A percentile compares a stretch with the other conserved stretches of the same genome.
Evolutionary conservation across 2,888 invertebrate genomes (phyloP).

Genomic region (Megastigmus dorsalis): DNA sequence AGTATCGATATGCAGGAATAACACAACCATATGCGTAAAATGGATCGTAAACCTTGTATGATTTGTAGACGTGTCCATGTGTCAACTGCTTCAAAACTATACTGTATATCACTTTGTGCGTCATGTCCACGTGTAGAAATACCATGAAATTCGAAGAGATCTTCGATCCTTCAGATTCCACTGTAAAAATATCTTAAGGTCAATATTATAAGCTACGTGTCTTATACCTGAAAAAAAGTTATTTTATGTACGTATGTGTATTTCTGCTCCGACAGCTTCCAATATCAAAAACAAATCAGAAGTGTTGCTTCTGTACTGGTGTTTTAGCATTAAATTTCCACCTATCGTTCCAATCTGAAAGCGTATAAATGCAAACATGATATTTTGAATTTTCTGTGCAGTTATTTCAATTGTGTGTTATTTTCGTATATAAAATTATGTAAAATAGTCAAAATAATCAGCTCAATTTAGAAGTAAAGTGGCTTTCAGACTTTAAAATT

Average conservation of each 20-base stretch:
- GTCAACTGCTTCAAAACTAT: conserved; percentile 65
- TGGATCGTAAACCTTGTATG: conserved; percentile 36
- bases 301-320: conserved; percentile 80
- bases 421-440: too few species aligned
- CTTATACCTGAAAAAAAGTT: background rate
- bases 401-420: too few species aligned
- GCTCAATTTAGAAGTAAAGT: too few species aligned
- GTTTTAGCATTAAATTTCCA: conserved; percentile 83
- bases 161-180: conserved; percentile 74
- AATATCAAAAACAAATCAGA: conserved; percentile 82
- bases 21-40: too few species aligned
- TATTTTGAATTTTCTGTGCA: too few species aligned
- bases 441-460: too few species aligned
- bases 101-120: conserved; percentile 73
- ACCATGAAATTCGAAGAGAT: conserved; percentile 73
- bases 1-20: too few species aligned
- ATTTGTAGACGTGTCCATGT: conserved; percentile 3
- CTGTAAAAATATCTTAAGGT: too few species aligned
- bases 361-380: too few species aligned
- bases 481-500: too few species aligned
- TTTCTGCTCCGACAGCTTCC: conserved; percentile 78
- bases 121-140: conserved; percentile 80
- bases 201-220: too few species aligned
- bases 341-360: conserved; percentile 80
- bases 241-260: conserved; percentile 76